Base-by-base conservation (phyloP, 2,888 invertebrate genomes). In the Cremastinae sp. region DNA sequence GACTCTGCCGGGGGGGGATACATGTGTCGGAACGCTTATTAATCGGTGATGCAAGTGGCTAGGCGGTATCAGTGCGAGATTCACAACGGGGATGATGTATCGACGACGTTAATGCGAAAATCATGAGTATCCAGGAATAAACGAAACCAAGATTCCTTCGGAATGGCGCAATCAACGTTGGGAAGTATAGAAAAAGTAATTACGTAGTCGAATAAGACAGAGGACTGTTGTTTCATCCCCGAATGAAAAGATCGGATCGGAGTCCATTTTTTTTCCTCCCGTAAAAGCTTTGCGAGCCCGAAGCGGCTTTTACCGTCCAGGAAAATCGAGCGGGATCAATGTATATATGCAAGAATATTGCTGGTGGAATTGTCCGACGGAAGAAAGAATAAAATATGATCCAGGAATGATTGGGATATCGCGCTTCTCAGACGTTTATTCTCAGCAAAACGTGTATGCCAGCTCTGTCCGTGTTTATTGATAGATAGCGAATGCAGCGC, bases 311-410 rank as follows among this genome's bases (percentile, higher is more conserved):
- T 20, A 61, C 14, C 43, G 20, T 14, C 9, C 45, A 14, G 12
- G 14, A 9, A 10, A 18, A 61, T 62, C 59, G 59, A 16, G 38
- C 45, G 14, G 47, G 28, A 58, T n/a, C 54, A 16, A 8, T 20
- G 34, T n/a, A 8, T 20, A 18, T n/a, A 45, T 3, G 56, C 3
- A 14, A 10, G n/a, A 28, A 34, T 8, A 34, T 36, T 9, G n/a
- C n/a, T 5, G 7, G 34, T n/a, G 43, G 18, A 54, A 64, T 53
- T 14, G 16, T 28, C 12, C 65, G 43, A 45, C 68, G 53, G 58
- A 56, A 56, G 68, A 62, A 62, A 65, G 78, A 75, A 80, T 82
- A 80, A 81, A 82, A 82, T 81, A 82, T 82, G 80, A 80, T 82
- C 72, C 71, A 53, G 70, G 74, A 61, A 80, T 80, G 82, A 82